A percentile compares a stretch with the other conserved stretches of the same genome.
These are phyloP conservation scores for Daubentonia madagascariensis DNA, from an alignment of 2,113 vertebrate species.

Conservation along the genomic window DNA sequence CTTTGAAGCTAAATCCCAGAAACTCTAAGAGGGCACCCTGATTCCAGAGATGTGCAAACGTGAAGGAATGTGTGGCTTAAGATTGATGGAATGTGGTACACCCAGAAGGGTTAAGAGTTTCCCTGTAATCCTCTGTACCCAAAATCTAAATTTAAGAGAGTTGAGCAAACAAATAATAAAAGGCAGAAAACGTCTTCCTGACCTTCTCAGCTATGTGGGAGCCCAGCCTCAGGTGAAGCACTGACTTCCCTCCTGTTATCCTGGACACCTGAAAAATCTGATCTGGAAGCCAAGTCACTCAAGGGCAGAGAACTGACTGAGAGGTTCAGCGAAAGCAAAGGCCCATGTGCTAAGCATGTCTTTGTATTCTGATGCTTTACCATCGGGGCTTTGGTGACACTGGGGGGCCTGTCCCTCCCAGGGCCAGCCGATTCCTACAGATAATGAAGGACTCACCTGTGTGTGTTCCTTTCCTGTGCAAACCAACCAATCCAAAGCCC, in stretches of 20 bases:
- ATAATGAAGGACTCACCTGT: too few species aligned
- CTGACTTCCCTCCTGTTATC: not conserved
- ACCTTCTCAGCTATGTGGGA: not conserved
- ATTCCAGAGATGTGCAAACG: not conserved
- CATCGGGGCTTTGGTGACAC: not conserved
- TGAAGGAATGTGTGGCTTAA: not conserved
- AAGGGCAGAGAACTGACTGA: not conserved
- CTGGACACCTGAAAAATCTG: not conserved
- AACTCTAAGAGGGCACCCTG: not conserved
- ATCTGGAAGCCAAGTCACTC: not conserved
- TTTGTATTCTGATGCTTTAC: not conserved
- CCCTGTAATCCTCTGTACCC: not conserved
- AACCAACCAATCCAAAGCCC: not conserved
- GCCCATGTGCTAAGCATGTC: not conserved
- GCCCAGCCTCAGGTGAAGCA: not conserved
- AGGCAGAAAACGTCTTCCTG: not conserved
- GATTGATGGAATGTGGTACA: not conserved
- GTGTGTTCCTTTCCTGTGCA: not conserved
- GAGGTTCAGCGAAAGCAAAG: not conserved
- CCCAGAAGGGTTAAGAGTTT: not conserved
- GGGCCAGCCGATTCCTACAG: too few species aligned
- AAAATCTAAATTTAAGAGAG: not conserved
- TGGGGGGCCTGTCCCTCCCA: not conserved
- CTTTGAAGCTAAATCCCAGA: not conserved
- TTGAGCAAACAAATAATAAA: not conserved